Evolutionary conservation across 1,140 invertebrate species (phyloP), one percentile per base, ranked within the genome.

Genomic region (Macrosteles quadrilineatus): DNA sequence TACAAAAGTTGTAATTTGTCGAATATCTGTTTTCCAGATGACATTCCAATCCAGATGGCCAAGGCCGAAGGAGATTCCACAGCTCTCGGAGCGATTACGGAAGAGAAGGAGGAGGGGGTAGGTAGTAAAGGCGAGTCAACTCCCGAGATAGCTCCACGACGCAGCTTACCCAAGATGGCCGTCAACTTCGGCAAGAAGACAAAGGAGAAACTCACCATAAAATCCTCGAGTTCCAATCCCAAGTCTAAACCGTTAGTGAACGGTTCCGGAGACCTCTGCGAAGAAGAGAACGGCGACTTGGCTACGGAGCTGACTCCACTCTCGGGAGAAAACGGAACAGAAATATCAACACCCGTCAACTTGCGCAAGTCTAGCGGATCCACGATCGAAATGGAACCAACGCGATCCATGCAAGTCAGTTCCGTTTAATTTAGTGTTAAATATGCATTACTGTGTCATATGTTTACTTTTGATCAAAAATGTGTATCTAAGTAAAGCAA

Each of bases 1-100:
- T n/a, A n/a, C n/a, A n/a, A n/a, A n/a, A 53, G 23, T n/a, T 53
- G 3, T 53, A 53, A n/a, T 19, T 19, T 4, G 6, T 9, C 17
- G 3, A 21, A 25, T 23, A 21, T 57, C 12, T 21, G 66, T 71
- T 63, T 69, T 72, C 27, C 70, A 81, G 80, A 81, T 75, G 79
- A 80, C 65, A 81, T 80, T 73, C 80, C 79, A 55, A 81, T 81
- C 47, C 80, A 80, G 71, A 69, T 70, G 47, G 71, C 72, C 29
- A 71, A 72, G 64, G 74, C 71, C 21, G 76, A 74, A 53, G 74
- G 71, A 19, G 65, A 67, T 14, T 68, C 40, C 53, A 75, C 72
- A 40, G 73, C 73, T 64, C 70, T 82, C 27, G 74, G 74, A 31
- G 77, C 78, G 11, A 81, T 82, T 45, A 75, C 74, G 19, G 81